Evolutionary conservation across 2,113 vertebrate genomes (phyloP).

Genomic region (Triplophysa rosa): DNA sequence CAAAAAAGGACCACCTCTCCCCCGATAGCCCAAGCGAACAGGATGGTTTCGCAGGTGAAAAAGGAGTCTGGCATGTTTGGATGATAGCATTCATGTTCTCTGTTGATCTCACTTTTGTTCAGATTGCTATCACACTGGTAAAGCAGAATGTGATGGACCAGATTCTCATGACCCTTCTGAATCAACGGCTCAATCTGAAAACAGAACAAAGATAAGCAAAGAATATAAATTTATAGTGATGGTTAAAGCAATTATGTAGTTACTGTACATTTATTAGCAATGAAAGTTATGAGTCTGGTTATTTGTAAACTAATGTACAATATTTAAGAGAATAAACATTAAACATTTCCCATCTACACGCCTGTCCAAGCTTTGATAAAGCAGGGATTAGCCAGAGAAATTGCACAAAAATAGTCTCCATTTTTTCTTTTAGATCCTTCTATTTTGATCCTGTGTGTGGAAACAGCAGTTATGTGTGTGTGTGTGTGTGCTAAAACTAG

Average conservation of each 20-base stretch:
- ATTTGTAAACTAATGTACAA: background rate
- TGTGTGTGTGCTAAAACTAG: conserved; percentile 15
- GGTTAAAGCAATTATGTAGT: too few relatives aligned
- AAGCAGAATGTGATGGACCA: conserved; percentile 86
- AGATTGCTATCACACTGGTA: conserved; percentile 83
- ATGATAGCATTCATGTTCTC: conserved; percentile 84
- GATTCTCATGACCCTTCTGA: conserved; percentile 80
- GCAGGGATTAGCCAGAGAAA: background rate
- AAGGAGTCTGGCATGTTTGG: conserved; percentile 89
- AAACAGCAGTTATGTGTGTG: background rate
- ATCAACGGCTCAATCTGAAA: conserved; percentile 83
- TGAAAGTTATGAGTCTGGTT: background rate
- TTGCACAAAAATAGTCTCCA: background rate
- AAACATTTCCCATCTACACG: background rate
- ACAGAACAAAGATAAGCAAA: background rate
- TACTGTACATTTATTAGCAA: too few relatives aligned
- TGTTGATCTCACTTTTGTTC: conserved; percentile 74
- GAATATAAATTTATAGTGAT: background rate
- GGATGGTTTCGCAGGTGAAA: conserved; percentile 81
- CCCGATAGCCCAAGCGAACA: conserved; percentile 88
- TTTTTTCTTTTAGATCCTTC: background rate
- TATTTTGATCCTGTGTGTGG: conserved; percentile 3
- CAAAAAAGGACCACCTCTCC: conserved; percentile 75
- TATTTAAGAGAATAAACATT: background rate
- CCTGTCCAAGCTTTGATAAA: conserved; percentile 1